A percentile compares a stretch with the other conserved stretches of the same genome.
phyloP scores from a whole-genome alignment of 1,140 invertebrate genomes.

The Sesamia nonagrioides region DNA sequence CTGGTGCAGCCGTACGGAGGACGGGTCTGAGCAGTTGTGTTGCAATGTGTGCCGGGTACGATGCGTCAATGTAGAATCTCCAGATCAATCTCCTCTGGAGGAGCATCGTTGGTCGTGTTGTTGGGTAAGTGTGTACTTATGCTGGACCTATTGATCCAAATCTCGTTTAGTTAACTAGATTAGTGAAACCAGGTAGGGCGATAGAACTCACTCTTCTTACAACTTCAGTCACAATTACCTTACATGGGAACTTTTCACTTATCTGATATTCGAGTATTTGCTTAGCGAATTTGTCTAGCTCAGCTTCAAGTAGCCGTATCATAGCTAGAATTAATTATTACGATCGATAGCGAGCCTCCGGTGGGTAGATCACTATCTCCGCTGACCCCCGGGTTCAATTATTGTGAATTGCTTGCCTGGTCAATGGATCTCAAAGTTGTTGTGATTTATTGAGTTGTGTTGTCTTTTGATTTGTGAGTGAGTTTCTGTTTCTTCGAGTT shows the following conservation, averaged over 20 bases:
- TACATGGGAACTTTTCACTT: conserved; percentile 14
- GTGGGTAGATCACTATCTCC: conserved; percentile 62
- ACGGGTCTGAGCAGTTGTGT: too few relatives aligned
- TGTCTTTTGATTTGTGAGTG: not conserved
- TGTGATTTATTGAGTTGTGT: conserved; percentile 6
- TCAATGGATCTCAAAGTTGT: conserved; percentile 57
- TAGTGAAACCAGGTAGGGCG: not conserved
- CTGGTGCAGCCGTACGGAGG: too few relatives aligned
- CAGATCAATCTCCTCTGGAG: too few relatives aligned
- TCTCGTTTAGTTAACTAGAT: not conserved
- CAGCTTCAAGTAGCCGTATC: conserved; percentile 61
- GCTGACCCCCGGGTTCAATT: conserved; percentile 69
- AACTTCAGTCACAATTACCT: not conserved
- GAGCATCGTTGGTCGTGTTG: too few relatives aligned
- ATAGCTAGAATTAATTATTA: conserved; percentile 71
- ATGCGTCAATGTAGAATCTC: too few relatives aligned
- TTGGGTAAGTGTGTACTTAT: too few relatives aligned
- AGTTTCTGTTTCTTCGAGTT: not conserved
- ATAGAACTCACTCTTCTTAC: not conserved
- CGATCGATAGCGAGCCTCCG: conserved; percentile 63
- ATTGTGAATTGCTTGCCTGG: conserved; percentile 61
- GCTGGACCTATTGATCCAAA: not conserved
- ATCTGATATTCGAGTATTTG: not conserved
- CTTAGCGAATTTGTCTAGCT: conserved; percentile 13
- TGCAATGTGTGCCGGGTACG: too few relatives aligned